Conservation (phyloP, 2,797 vertebrate species). For the Sebastes trivittatus region DNA sequence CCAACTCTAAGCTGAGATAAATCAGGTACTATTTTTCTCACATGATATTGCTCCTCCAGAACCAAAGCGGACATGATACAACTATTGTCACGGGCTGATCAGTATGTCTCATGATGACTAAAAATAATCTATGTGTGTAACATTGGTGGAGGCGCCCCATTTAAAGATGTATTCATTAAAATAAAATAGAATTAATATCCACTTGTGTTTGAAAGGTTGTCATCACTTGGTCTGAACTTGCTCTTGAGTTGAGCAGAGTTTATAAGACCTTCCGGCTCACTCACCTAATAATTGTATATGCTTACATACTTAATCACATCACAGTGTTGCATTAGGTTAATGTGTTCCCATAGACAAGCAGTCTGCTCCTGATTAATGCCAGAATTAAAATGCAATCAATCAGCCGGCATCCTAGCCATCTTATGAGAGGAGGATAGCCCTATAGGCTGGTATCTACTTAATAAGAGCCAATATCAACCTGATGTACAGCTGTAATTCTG, state of each 20-base stretch:
- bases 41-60: neutral
- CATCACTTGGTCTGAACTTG: neutral
- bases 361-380: constrained; percentile 42
- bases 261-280: constrained; percentile 2
- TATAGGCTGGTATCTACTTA: neutral
- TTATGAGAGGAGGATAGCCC: neutral
- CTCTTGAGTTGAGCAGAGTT: neutral
- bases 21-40: neutral
- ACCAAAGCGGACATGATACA: neutral
- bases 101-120: neutral
- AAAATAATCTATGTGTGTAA: neutral
- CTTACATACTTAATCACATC: constrained; percentile 31
- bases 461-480: neutral
- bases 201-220: neutral
- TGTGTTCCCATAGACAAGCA: constrained; percentile 27
- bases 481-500: neutral
- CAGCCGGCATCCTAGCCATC: constrained; percentile 14
- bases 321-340: constrained; percentile 5
- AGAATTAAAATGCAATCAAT: constrained; percentile 42
- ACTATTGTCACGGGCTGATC: neutral
- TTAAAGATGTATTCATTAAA: neutral
- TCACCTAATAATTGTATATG: constrained; percentile 25
- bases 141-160: too few species aligned
- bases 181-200: neutral
- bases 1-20: neutral